phyloP scores from a whole-genome alignment of 2,888 invertebrate genomes.

The Cephalotes varians region DNA sequence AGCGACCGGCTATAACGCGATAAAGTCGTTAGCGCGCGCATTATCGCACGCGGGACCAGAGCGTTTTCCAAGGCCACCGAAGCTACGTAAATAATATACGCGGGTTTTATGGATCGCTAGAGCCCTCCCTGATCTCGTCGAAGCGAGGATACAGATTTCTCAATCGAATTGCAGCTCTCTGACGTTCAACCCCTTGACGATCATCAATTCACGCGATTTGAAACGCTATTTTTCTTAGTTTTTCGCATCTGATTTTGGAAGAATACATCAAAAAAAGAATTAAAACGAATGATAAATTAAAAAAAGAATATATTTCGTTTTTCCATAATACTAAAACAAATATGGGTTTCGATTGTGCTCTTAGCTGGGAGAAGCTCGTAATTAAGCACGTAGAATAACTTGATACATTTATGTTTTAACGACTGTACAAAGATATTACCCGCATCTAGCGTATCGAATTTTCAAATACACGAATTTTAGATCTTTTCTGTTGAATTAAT shows the following conservation, averaged over 20 bases:
- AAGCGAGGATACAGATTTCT: constrained; percentile 17
- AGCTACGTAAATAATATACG: constrained; percentile 71
- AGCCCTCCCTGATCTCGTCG: neutral
- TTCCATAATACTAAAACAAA: neutral
- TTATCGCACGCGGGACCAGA: constrained; percentile 67
- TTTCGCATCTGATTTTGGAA: neutral
- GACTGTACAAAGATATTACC: neutral
- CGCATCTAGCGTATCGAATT: too few species aligned
- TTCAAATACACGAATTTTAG: neutral
- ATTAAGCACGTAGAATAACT: neutral
- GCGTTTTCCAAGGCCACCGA: constrained; percentile 71
- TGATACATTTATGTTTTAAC: neutral
- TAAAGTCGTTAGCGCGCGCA: constrained; percentile 76
- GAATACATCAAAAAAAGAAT: neutral
- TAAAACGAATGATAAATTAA: neutral
- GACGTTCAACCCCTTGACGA: neutral
- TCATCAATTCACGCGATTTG: neutral
- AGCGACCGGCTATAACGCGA: constrained; percentile 73
- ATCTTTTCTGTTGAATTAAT: neutral
- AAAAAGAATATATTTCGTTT: neutral
- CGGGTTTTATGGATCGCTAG: constrained; percentile 64
- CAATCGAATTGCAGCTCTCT: neutral
- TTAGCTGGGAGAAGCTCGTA: neutral
- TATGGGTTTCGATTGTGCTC: constrained; percentile 24
- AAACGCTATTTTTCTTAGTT: neutral